These are phyloP conservation scores for Heliconius hewitsoni DNA, from an alignment of 1,140 invertebrate genomes.

Conservation along the genomic window DNA sequence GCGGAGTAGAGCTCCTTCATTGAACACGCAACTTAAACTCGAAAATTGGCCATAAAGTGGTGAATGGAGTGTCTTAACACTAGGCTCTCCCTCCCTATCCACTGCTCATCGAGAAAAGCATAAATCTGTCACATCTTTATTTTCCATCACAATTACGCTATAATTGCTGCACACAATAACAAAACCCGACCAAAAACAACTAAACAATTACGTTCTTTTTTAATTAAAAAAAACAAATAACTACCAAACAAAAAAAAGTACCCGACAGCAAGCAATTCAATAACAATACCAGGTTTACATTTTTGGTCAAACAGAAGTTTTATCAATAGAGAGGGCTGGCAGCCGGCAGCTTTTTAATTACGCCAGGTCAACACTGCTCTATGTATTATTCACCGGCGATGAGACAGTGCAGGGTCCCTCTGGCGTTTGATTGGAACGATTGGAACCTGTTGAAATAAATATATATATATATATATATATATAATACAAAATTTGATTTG, in stretches of 20 bases:
- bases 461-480: too few species aligned
- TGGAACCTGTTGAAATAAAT: background rate
- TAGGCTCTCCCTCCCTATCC: too few species aligned
- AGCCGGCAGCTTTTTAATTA: constrained; percentile 62
- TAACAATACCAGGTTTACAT: background rate
- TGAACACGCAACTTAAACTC: too few species aligned
- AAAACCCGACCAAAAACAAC: background rate
- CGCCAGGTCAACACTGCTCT: constrained; percentile 56
- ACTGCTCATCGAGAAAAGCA: too few species aligned
- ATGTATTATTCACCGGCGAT: constrained; percentile 62
- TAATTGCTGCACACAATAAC: background rate
- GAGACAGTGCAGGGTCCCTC: constrained; percentile 27
- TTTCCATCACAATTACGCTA: too few species aligned
- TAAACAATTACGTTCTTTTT: background rate
- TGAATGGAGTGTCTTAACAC: too few species aligned
- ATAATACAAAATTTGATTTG: too few species aligned
- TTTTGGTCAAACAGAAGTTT: constrained; percentile 19
- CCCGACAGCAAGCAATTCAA: background rate
- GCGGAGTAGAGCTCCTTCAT: too few species aligned
- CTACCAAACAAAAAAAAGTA: background rate
- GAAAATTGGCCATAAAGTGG: too few species aligned
- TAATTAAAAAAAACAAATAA: background rate
- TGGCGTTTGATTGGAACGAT: background rate
- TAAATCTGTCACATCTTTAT: too few species aligned
- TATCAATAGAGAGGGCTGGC: background rate